Conservation (phyloP, 2,888 invertebrate species). For the Arctia plantaginis region DNA sequence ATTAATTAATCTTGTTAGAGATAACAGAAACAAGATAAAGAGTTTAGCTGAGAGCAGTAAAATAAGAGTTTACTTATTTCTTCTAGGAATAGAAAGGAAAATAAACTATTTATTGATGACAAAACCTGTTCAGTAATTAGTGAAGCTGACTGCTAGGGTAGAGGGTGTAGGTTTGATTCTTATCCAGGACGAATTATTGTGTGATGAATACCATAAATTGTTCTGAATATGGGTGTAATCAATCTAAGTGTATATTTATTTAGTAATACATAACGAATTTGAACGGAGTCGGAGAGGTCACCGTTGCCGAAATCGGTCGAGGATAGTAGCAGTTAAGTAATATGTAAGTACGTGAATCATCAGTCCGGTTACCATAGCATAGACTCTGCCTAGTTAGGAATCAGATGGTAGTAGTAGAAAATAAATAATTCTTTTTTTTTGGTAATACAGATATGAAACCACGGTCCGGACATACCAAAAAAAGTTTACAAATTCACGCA, state of each 20-base stretch:
- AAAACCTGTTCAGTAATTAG: too few species aligned
- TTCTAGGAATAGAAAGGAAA: not conserved
- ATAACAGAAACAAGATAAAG: constrained; percentile 33
- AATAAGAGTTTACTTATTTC: not conserved
- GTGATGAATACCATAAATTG: too few species aligned
- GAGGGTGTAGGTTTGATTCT: not conserved
- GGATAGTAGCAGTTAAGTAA: too few species aligned
- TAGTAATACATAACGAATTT: too few species aligned
- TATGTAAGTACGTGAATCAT: too few species aligned
- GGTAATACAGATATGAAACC: not conserved
- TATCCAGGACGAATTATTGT: not conserved
- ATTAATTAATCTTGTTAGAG: constrained; percentile 50
- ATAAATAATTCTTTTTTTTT: too few species aligned
- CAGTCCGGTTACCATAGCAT: too few species aligned
- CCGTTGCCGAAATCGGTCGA: too few species aligned
- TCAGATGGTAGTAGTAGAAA: too few species aligned
- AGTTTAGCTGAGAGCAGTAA: constrained; percentile 14
- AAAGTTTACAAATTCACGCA: constrained; percentile 6
- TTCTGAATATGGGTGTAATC: not conserved
- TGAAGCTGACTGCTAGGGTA: not conserved
- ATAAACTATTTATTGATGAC: not conserved
- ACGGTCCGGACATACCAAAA: not conserved
- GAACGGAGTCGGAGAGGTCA: too few species aligned
- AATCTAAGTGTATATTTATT: too few species aligned
- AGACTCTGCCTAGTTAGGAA: too few species aligned